A percentile compares a stretch with the other conserved stretches of the same genome.
phyloP scores from a whole-genome alignment of 1,140 invertebrate species.

The Drosophila equinoxialis region DNA sequence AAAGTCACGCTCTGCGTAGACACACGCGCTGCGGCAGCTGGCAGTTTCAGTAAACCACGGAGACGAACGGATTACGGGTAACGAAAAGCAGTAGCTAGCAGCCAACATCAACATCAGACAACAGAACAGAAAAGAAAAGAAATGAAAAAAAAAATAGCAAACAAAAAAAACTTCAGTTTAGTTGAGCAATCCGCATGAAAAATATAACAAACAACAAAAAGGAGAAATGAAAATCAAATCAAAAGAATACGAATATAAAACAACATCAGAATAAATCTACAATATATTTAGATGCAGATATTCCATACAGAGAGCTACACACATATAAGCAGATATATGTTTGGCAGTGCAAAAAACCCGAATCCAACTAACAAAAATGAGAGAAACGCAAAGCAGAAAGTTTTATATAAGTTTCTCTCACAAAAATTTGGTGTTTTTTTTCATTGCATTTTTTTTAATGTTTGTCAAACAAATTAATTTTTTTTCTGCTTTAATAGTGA shows the following conservation, averaged over 20 bases:
- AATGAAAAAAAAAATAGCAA: conserved; percentile 6
- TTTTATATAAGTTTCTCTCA: conserved; percentile 69
- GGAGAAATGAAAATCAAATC: too few relatives aligned
- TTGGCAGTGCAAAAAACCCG: conserved; percentile 21
- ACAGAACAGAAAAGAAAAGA: conserved; percentile 6
- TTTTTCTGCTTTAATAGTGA: conserved; percentile 44
- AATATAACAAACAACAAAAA: neutral
- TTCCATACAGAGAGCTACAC: neutral
- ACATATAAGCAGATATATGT: conserved; percentile 3
- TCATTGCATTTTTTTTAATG: conserved; percentile 28
- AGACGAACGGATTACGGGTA: conserved; percentile 83
- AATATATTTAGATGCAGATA: conserved; percentile 1
- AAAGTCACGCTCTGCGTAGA: conserved; percentile 75
- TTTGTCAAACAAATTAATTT: conserved; percentile 44
- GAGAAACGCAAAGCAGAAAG: conserved; percentile 47
- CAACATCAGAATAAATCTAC: conserved; percentile 5
- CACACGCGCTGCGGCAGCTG: conserved; percentile 73
- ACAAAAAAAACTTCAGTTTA: conserved; percentile 13
- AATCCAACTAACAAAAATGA: conserved; percentile 15
- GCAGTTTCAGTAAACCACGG: conserved; percentile 83
- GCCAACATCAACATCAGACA: conserved; percentile 13
- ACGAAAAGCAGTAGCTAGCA: conserved; percentile 53
- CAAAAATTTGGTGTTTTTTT: conserved; percentile 29
- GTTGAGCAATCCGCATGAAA: conserved; percentile 4
- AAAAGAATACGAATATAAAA: neutral